These are phyloP conservation scores for Rambutsinella grinnellia DNA, from an alignment of 2,888 invertebrate genomes.

Conservation along the genomic window DNA sequence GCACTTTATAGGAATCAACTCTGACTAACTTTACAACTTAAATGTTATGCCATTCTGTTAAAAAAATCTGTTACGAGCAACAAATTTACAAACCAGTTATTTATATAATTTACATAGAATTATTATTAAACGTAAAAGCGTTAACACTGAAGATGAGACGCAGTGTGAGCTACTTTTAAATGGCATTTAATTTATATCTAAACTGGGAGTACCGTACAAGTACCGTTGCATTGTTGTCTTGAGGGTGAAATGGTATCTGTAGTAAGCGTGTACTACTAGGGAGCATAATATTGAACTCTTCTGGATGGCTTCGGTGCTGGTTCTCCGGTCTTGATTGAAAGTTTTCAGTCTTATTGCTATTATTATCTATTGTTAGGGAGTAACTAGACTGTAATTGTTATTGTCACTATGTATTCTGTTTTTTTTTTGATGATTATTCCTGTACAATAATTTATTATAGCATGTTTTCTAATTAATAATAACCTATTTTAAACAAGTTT, in stretches of 20 bases:
- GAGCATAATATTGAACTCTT: too few species aligned
- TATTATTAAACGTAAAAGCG: too few species aligned
- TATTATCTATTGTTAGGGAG: not conserved
- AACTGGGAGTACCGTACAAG: not conserved
- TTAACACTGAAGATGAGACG: too few species aligned
- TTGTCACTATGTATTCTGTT: not conserved
- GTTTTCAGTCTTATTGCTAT: slow-evolving; percentile 29
- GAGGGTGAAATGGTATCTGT: too few species aligned
- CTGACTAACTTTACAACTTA: too few species aligned
- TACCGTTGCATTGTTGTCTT: not conserved
- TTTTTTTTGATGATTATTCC: slow-evolving; percentile 10
- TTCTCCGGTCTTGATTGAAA: slow-evolving; percentile 49
- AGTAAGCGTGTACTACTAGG: slow-evolving; percentile 26
- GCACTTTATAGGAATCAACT: too few species aligned
- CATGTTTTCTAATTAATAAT: not conserved
- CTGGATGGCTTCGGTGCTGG: slow-evolving; percentile 55
- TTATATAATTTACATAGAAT: too few species aligned
- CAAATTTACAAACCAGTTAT: too few species aligned
- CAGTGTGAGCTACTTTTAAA: too few species aligned
- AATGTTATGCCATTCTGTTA: too few species aligned
- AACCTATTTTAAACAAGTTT: not conserved
- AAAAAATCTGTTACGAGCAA: too few species aligned
- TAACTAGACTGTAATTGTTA: slow-evolving; percentile 10
- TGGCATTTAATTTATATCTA: too few species aligned
- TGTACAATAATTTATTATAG: slow-evolving; percentile 41